Base-by-base conservation (phyloP, 2,888 invertebrate genomes). In the Agrotis puta region DNA sequence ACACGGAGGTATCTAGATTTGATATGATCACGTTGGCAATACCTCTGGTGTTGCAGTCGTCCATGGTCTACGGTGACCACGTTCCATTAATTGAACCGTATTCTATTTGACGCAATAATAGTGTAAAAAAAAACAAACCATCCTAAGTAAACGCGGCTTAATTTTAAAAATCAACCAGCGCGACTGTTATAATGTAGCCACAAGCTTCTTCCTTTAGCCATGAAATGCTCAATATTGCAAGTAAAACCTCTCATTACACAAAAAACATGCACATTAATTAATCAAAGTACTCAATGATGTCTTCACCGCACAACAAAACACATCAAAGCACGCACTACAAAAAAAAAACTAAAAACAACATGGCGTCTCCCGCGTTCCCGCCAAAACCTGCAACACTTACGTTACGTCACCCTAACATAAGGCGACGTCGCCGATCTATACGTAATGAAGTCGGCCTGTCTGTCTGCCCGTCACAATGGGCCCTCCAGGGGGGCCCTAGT, bases 401-500 rank as follows among this genome's bases (percentile, higher is more conserved):
- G 64, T 14, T 64, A 54, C 56, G 58, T 64, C 48, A 62, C 74
- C 65, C 64, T 67, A 48, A 65, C 69, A 24, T 73, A 53, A 77
- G 71, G 78, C 74, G 74, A 66, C 65, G 65, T 57, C 75, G 68
- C 69, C 81, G 78, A 85, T 85, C 82, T 88, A 87, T 87, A 87
- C 84, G 88, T 87, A 89, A 88, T 87, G 83, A 85, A 85, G 89
- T 86, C 85, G 83, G 78, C 81, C 74, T 77, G 91, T 90, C 92
- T 92, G 94, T 93, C 94, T 94, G 92, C 90, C 80, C 85, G 77
- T 88, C 88, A 94, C 94, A 94, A 94, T 94, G 84, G 92, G 84
- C 90, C 86, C 91, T 89, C 87, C 88, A 87, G 89, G 87, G 88
- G 85, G 86, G 87, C 82, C 84, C 87, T 86, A 93, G 94, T 94